Evolutionary conservation across 2,888 invertebrate genomes (phyloP), one percentile per base, ranked within the genome.

Genomic region (Temnothorax rugatulus): DNA sequence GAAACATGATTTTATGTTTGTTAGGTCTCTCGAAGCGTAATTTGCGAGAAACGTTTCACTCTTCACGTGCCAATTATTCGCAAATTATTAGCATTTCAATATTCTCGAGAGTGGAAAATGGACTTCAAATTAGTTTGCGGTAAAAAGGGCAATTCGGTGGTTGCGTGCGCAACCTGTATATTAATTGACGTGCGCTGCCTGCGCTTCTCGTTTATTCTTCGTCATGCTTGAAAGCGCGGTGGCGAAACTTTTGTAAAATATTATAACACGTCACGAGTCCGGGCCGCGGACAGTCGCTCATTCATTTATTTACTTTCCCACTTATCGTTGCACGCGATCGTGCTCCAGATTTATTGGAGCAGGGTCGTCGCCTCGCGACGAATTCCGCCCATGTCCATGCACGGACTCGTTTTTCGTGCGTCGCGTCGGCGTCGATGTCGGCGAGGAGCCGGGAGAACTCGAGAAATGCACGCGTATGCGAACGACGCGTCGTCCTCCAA

Each of bases 311-410:
- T 83, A 84, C 84, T 83, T 47, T 52, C 63, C 34, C 59, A 59
- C 79, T 81, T 81, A 73, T 81, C 79, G 79, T 59, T 73, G 74
- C 59, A 73, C 59, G 52, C 63, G n/a, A 63, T 68, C 66, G 61
- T 75, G 69, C 38, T 75, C 73, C 52, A 81, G 79, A 81, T 81
- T 84, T 86, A 86, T 82, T 82, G 82, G 84, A 84, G 71, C 86
- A 86, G 84, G 86, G 82, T 64, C 86, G 54, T 59, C 81, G 69
- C 68, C 73, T 77, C 59, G 11, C 44, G 34, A 15, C 44, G 34
- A 71, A 52, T 73, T 79, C 66, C 84, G 52, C 59, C 79, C 79
- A 74, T 73, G 18, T 18, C 54, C 73, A 41, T 29, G 25, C 18
- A 13, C 1, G 34, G 50, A 57, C 44, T 66, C 57, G 68, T 84